Base-by-base conservation (phyloP, 2,113 vertebrate genomes). In the Bothrops jararaca region DNA sequence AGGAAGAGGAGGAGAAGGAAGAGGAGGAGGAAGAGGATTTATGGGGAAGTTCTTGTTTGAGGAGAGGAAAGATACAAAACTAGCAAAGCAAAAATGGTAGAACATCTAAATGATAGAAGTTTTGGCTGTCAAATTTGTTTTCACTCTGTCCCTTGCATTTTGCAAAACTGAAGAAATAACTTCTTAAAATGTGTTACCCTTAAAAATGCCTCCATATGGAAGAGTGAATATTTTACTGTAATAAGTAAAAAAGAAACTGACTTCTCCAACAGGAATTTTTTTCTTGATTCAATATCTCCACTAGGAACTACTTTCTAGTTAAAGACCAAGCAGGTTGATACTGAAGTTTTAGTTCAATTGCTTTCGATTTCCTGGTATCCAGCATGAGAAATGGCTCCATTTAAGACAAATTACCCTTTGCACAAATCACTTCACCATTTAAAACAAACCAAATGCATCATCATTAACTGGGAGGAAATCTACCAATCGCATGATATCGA, bases 361-460 rank as follows among this genome's bases (percentile, higher is more conserved):
- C 96, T 97, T 98, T 98, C 97, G 97, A 98, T 98, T 97, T 97
- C 96, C 96, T 97, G 95, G 96, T 94, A 97, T 98, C 97, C 97
- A 96, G 93, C 93, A 96, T 98, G 98, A 98, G 97, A 96, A 98
- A 98, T 98, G 97, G 96, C 97, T 98, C 97, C 97, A 97, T 97
- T 98, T 98, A 96, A 97, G 95, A 97, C 92, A 96, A 98, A 98
- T 98, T 98, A 97, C 96, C 97, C 97, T 98, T 97, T 97, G 96
- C 96, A 97, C 97, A 98, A 97, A 97, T 97, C 93, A 97, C 97
- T 98, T 98, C 98, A 98, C 97, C 97, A 97, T 97, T 98, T 97
- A 98, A 98, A 98, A 97, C 96, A 98, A 98, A 98, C 96, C 95
- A 89, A 96, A 98, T 98, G 96, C 96, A 98, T 98, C 97, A 98